A percentile compares a stretch with the other conserved stretches of the same genome.
These are phyloP conservation scores for Eulacestoma nigropectus DNA, from an alignment of 2,113 vertebrate species.

Conservation along the genomic window DNA sequence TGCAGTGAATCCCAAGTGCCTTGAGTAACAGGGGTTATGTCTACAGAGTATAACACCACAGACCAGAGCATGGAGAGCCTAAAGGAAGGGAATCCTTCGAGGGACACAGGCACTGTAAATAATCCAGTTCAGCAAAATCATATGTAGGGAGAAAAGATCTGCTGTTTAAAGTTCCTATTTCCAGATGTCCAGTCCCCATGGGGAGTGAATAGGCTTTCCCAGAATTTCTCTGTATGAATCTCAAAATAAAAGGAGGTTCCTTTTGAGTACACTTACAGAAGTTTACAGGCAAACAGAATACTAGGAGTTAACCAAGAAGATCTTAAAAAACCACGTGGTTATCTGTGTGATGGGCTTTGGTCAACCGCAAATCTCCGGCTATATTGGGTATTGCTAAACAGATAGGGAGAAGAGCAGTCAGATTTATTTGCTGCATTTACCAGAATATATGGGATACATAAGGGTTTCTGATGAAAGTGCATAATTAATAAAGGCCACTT, in stretches of 20 bases:
- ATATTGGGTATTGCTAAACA: not conserved
- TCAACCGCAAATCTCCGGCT: not conserved
- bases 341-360: not conserved
- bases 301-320: not conserved
- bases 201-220: not conserved
- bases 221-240: not conserved
- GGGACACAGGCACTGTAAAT: not conserved
- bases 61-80: not conserved
- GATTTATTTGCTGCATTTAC: not conserved
- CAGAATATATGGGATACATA: not conserved
- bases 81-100: not conserved
- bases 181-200: not conserved
- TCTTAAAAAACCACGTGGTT: not conserved
- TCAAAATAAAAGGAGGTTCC: not conserved
- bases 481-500: not conserved
- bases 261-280: not conserved
- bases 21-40: not conserved
- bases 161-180: not conserved
- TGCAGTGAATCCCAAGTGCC: not conserved
- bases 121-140: not conserved
- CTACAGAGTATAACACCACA: not conserved
- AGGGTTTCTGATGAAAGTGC: not conserved
- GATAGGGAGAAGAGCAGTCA: not conserved
- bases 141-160: accelerated
- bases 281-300: not conserved